Conservation (phyloP, 2,888 invertebrate species). For the Athalia circularis region DNA sequence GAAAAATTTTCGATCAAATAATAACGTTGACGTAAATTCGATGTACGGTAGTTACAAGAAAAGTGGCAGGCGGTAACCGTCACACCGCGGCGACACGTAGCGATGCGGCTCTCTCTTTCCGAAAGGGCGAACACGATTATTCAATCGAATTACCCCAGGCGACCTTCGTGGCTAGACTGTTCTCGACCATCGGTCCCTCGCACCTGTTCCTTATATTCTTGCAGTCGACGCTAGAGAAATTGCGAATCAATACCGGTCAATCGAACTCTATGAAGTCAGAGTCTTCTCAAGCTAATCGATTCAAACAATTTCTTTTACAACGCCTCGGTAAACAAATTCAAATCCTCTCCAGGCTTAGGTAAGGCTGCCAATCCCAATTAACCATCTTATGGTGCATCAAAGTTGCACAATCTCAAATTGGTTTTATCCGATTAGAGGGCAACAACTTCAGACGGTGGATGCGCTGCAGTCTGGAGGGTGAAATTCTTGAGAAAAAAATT, state of each 20-base stretch:
- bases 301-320: too few species aligned
- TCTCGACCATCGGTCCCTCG: conserved; percentile 22
- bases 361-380: too few species aligned
- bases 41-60: not conserved
- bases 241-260: conserved; percentile 35
- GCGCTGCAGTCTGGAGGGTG: too few species aligned
- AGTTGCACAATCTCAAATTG: too few species aligned
- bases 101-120: not conserved
- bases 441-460: too few species aligned
- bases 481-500: too few species aligned
- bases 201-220: conserved; percentile 25
- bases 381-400: too few species aligned
- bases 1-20: conserved; percentile 9
- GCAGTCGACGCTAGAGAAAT: not conserved
- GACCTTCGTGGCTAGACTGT: conserved; percentile 32
- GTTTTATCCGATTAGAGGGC: too few species aligned
- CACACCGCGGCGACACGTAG: not conserved
- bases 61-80: not conserved
- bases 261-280: not conserved
- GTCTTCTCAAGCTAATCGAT: not conserved
- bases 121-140: conserved; percentile 28
- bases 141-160: conserved; percentile 33
- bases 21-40: not conserved
- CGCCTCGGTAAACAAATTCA: too few species aligned
- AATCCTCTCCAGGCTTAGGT: too few species aligned